Evolutionary conservation across 1,140 invertebrate species (phyloP).

Genomic region (Drosophila ercepeae): DNA sequence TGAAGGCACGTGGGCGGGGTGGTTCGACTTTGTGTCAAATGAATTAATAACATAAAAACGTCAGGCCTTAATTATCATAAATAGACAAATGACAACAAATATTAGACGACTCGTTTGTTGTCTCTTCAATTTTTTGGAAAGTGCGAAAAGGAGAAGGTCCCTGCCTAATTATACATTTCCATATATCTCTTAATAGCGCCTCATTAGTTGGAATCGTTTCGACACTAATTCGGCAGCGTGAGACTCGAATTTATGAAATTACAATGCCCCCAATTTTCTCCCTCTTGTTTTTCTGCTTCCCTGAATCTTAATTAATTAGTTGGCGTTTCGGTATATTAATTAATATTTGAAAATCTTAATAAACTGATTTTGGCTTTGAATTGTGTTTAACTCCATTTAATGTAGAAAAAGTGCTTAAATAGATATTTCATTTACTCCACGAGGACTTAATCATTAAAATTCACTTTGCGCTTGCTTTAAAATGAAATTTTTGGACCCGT

Average conservation of each 20-base stretch:
- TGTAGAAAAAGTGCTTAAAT: constrained; percentile 3
- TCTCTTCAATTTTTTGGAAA: constrained; percentile 18
- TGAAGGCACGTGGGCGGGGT: constrained; percentile 45
- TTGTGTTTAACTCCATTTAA: constrained; percentile 3
- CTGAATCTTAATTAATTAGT: constrained; percentile 38
- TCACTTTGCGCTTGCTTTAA: constrained; percentile 71
- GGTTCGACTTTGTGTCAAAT: constrained; percentile 57
- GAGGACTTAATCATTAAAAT: constrained; percentile 63
- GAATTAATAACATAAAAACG: constrained; percentile 81
- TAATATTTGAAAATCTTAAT: constrained; percentile 29
- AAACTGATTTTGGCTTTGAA: neutral
- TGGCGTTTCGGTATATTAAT: constrained; percentile 38
- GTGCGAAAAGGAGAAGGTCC: constrained; percentile 22
- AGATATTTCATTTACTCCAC: neutral
- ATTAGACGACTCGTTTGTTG: constrained; percentile 72
- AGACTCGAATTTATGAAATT: constrained; percentile 50
- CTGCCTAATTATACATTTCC: constrained; percentile 24
- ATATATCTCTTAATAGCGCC: constrained; percentile 35
- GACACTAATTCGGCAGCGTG: constrained; percentile 46
- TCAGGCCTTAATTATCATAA: constrained; percentile 80
- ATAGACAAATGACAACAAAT: constrained; percentile 79
- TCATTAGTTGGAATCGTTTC: constrained; percentile 38
- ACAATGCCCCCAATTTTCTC: constrained; percentile 11
- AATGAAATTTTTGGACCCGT: constrained; percentile 61
- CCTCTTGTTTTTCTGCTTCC: constrained; percentile 16